These are phyloP conservation scores for Gypaetus barbatus DNA, from an alignment of 2,797 vertebrate species.

Conservation along the genomic window DNA sequence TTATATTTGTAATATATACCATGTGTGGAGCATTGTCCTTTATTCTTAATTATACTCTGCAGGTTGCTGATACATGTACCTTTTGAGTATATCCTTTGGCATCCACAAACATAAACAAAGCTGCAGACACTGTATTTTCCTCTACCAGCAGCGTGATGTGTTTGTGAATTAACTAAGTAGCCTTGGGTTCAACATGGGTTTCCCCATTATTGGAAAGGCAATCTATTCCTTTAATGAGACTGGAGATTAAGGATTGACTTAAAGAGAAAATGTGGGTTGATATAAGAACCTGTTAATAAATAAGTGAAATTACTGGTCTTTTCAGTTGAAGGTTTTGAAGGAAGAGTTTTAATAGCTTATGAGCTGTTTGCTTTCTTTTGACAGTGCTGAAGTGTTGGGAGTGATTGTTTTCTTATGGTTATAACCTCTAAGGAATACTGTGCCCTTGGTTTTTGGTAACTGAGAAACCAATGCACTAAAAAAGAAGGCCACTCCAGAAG, in stretches of 20 bases:
- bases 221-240: neutral
- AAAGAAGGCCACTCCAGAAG: neutral
- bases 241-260: neutral
- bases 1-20: neutral
- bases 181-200: slow-evolving; percentile 13
- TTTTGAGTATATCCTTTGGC: slow-evolving; percentile 43
- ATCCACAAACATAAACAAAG: slow-evolving; percentile 61
- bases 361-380: slow-evolving; percentile 5
- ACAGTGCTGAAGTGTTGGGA: neutral
- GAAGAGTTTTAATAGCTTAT: neutral
- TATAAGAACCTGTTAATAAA: neutral
- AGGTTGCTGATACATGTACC: neutral
- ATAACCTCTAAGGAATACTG: neutral
- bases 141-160: neutral
- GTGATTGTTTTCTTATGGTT: neutral
- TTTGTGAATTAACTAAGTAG: slow-evolving; percentile 48
- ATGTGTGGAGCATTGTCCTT: neutral
- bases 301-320: neutral
- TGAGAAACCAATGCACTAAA: neutral
- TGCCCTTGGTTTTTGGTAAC: neutral
- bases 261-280: neutral
- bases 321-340: neutral
- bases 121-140: slow-evolving; percentile 43
- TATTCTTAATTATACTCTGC: slow-evolving; percentile 47
- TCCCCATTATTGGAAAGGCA: neutral